phyloP scores from a whole-genome alignment of 2,113 vertebrate genomes.

The Lasiurus cinereus region DNA sequence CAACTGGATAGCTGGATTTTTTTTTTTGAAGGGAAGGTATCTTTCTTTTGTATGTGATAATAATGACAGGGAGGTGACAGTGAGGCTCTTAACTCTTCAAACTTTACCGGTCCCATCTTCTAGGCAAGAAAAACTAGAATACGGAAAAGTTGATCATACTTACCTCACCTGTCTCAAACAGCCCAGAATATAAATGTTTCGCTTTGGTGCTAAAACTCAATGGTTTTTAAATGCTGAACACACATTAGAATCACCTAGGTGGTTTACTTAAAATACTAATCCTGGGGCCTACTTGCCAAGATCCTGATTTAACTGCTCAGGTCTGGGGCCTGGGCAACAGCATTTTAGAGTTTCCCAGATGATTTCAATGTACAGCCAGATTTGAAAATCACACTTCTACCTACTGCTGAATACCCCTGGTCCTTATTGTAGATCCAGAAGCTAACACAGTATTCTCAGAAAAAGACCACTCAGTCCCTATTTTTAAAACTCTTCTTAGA shows the following conservation, averaged over 20 bases:
- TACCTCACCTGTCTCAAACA: background rate
- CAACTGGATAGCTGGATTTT: background rate
- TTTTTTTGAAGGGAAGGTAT: background rate
- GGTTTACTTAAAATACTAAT: conserved; percentile 11
- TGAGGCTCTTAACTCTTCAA: background rate
- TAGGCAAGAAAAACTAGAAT: conserved; percentile 22
- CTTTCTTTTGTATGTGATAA: background rate
- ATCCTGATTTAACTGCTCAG: background rate
- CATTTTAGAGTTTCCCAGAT: background rate
- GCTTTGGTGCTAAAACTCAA: conserved; percentile 26
- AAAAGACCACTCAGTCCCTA: background rate
- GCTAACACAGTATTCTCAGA: background rate
- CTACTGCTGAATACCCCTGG: background rate
- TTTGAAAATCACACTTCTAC: background rate
- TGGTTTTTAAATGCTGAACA: conserved; percentile 36
- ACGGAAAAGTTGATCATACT: conserved; percentile 13
- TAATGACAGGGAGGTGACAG: background rate
- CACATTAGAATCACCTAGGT: background rate
- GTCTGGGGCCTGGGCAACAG: background rate
- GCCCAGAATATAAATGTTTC: background rate
- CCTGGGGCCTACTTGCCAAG: background rate
- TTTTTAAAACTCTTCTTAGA: conserved; percentile 59
- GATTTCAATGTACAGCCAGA: background rate
- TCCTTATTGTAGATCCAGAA: too few relatives aligned
- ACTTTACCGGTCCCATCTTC: background rate